Base-by-base conservation (phyloP, 2,113 vertebrate species). In the Dryoscopus gambensis region DNA sequence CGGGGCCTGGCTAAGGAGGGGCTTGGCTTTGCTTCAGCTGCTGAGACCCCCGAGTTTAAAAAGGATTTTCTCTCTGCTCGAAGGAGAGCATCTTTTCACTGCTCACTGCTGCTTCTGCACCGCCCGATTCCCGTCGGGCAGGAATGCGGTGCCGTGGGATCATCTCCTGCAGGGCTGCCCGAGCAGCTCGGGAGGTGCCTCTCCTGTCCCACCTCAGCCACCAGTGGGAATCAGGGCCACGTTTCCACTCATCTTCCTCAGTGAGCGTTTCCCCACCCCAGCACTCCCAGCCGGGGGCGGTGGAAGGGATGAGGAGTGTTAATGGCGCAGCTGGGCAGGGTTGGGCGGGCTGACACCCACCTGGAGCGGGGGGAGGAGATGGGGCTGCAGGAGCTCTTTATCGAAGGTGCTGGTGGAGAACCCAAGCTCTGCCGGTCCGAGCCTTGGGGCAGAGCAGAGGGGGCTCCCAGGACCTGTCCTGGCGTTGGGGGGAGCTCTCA, bases 401-500 rank as follows among this genome's bases (percentile, higher is more conserved):
- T 2, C 25, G 40, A 4, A 40, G 64, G 59, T 5, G 11, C 10
- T 12, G 13, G 8, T 0, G 7, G 15, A 6, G 4, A 33, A 0
- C 1, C 0, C 1, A 5, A 9, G 3, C 2, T 18, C 2, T 31
- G 35, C 21, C 7, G 24, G 13, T 27, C 13, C 28, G 28, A 33
- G 19, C 12, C 1, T 9, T 40, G 64, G 7, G 21, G 7, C 3
- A 11, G 31, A 25, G 50, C 31, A 50, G 12, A 3, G 23, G 3
- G 15, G 5, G 6, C 10, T 22, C 3, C 7, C 3, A 1, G 22
- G 13, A 28, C 3, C 7, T 5, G 5, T 6, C 1, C 1, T 4
- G 0, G 20, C 65, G 69, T 16, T 1, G 4, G 9, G 1, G 9
- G 3, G 5, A 13, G 8, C 42, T 37, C 37, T 23, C 4, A 3